Evolutionary conservation across 2,797 vertebrate genomes (phyloP).

Genomic region (Kryptolebias ocellatus): DNA sequence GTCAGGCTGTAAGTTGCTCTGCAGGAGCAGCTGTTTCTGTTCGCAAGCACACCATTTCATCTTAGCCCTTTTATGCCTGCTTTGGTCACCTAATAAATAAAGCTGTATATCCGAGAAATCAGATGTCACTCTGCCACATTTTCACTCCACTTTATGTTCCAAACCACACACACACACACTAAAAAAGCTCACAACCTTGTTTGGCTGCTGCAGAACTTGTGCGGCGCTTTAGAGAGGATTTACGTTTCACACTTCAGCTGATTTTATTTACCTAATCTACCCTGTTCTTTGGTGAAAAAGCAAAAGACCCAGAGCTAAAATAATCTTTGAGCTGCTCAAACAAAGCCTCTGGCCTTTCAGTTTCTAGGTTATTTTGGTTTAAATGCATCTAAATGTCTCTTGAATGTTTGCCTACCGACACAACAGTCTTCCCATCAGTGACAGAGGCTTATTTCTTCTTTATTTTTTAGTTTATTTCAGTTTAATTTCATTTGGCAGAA

Average conservation of each 20-base stretch:
- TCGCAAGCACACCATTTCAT: too few species aligned
- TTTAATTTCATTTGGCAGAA: neutral
- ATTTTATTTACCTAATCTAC: neutral
- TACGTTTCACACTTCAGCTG: neutral
- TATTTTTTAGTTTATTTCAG: neutral
- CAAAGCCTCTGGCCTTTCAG: neutral
- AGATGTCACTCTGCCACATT: too few species aligned
- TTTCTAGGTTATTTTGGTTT: neutral
- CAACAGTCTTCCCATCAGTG: neutral
- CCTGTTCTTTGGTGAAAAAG: neutral
- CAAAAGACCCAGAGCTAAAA: constrained; percentile 1
- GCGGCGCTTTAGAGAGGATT: too few species aligned
- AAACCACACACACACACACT: too few species aligned
- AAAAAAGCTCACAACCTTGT: too few species aligned
- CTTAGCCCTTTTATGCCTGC: too few species aligned
- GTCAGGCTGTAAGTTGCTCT: too few species aligned
- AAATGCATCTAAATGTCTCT: neutral
- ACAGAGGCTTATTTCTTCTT: neutral
- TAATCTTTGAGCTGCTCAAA: neutral
- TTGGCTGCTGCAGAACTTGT: too few species aligned
- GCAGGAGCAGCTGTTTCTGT: too few species aligned
- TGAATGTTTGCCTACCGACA: neutral
- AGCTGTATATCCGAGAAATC: too few species aligned
- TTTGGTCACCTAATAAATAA: too few species aligned
- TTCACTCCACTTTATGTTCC: too few species aligned